A percentile compares a stretch with the other conserved stretches of the same genome.
Conservation (phyloP, 2,113 vertebrate genomes). For the Dromas ardeola region DNA sequence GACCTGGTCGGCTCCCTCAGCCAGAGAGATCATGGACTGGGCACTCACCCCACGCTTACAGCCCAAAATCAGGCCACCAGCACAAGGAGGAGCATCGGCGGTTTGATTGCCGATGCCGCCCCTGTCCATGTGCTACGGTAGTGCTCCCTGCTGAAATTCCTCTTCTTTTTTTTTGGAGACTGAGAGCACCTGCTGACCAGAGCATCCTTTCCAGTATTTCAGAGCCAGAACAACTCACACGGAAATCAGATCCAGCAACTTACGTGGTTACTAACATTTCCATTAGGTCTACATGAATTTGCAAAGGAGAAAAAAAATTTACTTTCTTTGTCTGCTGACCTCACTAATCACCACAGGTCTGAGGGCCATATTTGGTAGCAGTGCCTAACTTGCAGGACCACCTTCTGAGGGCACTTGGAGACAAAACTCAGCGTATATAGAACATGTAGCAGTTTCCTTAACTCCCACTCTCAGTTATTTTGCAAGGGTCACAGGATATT, state of each 20-base stretch:
- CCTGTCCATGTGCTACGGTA: too few relatives aligned
- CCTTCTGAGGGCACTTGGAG: not conserved
- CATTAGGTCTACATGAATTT: not conserved
- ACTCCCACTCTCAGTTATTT: not conserved
- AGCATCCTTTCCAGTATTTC: not conserved
- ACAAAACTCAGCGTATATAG: not conserved
- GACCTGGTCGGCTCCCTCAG: not conserved
- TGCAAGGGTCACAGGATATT: not conserved
- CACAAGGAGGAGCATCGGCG: accelerated
- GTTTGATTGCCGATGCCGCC: not conserved
- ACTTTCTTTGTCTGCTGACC: not conserved
- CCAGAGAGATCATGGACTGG: accelerated
- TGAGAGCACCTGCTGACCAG: not conserved
- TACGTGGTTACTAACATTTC: not conserved
- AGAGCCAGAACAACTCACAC: not conserved
- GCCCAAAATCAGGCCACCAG: not conserved
- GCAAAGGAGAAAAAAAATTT: not conserved
- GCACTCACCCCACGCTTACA: accelerated
- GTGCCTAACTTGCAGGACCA: not conserved
- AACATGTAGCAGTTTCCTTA: not conserved
- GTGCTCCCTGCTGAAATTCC: not conserved
- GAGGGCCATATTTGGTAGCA: not conserved
- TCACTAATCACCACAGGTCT: not conserved
- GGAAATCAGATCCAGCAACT: not conserved
- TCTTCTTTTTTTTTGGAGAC: not conserved